Base-by-base conservation (phyloP, 2,888 invertebrate genomes). In the Drosophila mayaguana region DNA sequence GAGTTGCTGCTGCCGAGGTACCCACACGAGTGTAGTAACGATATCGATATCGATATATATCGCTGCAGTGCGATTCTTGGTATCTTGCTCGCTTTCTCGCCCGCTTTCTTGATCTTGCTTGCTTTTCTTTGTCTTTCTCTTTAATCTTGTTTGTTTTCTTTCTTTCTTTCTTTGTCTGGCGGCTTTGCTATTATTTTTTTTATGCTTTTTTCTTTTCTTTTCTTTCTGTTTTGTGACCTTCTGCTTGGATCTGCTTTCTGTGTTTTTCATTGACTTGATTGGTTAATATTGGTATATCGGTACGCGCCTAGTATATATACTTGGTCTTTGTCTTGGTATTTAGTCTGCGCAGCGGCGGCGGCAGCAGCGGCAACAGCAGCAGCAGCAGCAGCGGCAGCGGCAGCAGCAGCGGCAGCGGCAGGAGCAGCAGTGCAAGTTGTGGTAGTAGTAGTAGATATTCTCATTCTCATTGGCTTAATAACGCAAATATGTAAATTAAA, bases 381-480 rank as follows among this genome's bases (percentile, higher is more conserved):
- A 45, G 45, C 65, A 18, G 48, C 67, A 53, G 65, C 66, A 53
- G 70, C 82, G 66, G 70, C 70, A 28, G 57, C 63, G 84, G 78
- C 90, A 84, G 86, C 83, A 90, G 90, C 64, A 66, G 75, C 81
- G 70, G 76, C 85, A 72, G 80, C 91, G 87, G 78, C 90, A 89
- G 86, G 83, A 91, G 90, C 89, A 92, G 91, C 92, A 92, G 92
- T 88, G 89, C 90, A 89, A 84, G 82, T 81, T 79, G 83, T 90
- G 71, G 90, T 85, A 78, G 90, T 91, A 83, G 91, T 92, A 92
- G 92, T 90, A 91, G 92, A 91, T 91, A 91, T 90, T 92, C 92
- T 92, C 91, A 91, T 89, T 91, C 92, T 91, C 91, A 91, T 91
- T 90, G 91, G 91, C 91, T 91, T 90, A 90, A 90, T 90, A 90